Conservation (phyloP, 2,888 invertebrate species). For the Apodemia zela region DNA sequence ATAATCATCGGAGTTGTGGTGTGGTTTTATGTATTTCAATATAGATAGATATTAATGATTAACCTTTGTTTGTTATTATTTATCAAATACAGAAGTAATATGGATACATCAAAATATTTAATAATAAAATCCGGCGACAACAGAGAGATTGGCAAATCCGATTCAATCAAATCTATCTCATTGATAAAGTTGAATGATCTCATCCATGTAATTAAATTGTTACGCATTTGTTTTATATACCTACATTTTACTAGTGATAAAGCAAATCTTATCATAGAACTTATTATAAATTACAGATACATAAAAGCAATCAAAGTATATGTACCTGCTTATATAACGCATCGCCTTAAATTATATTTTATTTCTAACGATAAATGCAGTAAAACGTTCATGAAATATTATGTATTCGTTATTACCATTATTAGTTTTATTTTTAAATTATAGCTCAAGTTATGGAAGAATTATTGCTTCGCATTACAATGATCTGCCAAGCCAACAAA, state of each 20-base stretch:
- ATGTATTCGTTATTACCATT: background rate
- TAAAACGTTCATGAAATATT: background rate
- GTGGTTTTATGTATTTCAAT: too few relatives aligned
- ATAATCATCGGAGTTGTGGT: too few relatives aligned
- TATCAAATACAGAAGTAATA: too few relatives aligned
- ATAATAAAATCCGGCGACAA: too few relatives aligned
- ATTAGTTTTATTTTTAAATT: background rate
- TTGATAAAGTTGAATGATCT: conserved; percentile 1
- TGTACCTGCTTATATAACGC: conserved; percentile 4
- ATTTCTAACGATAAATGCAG: background rate
- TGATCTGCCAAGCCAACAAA: background rate
- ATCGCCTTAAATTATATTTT: background rate
- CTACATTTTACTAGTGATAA: background rate
- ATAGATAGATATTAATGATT: too few relatives aligned
- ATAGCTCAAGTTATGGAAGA: background rate
- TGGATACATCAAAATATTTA: too few relatives aligned
- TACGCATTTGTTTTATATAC: background rate
- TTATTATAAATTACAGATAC: conserved; percentile 11
- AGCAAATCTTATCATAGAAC: conserved; percentile 3
- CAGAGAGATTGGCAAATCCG: background rate
- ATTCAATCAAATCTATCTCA: background rate
- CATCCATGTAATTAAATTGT: conserved; percentile 1
- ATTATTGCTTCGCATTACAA: background rate
- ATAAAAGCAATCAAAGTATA: background rate
- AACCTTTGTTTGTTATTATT: too few relatives aligned